These are phyloP conservation scores for Drosophila parthenogenetica DNA, from an alignment of 2,888 invertebrate genomes.

Conservation along the genomic window DNA sequence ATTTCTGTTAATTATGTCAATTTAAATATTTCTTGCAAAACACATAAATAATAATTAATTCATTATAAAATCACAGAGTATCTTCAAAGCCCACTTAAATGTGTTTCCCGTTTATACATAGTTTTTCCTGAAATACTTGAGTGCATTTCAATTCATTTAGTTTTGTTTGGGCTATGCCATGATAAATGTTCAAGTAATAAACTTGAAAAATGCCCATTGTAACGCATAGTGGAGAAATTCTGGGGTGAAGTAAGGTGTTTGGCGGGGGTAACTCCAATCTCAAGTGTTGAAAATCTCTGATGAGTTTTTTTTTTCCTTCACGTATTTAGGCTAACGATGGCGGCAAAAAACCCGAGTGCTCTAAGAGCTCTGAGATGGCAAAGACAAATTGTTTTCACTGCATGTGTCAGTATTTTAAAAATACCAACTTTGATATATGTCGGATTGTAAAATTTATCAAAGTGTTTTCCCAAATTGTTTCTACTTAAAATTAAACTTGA, in stretches of 20 bases:
- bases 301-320: constrained; percentile 31
- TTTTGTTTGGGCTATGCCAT: constrained; percentile 51
- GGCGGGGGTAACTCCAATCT: constrained; percentile 11
- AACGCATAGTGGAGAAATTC: background rate
- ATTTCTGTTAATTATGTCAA: too few species aligned
- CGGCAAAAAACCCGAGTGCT: constrained; percentile 16
- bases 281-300: constrained; percentile 35
- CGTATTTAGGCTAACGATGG: constrained; percentile 45
- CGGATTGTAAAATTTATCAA: constrained; percentile 26
- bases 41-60: background rate
- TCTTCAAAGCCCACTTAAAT: background rate
- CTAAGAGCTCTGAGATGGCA: constrained; percentile 47
- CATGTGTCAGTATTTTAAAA: constrained; percentile 64
- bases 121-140: constrained; percentile 47
- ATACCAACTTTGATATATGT: constrained; percentile 62
- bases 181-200: constrained; percentile 72
- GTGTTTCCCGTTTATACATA: constrained; percentile 9
- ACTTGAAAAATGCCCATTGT: constrained; percentile 71
- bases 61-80: constrained; percentile 8
- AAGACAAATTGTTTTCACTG: constrained; percentile 68
- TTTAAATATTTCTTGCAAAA: too few species aligned
- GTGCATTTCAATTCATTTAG: constrained; percentile 59
- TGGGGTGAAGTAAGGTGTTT: background rate
- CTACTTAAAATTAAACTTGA: constrained; percentile 5
- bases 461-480: constrained; percentile 15